Evolutionary conservation across 2,797 vertebrate genomes (phyloP).

Genomic region (Gymnopithys bicolor): DNA sequence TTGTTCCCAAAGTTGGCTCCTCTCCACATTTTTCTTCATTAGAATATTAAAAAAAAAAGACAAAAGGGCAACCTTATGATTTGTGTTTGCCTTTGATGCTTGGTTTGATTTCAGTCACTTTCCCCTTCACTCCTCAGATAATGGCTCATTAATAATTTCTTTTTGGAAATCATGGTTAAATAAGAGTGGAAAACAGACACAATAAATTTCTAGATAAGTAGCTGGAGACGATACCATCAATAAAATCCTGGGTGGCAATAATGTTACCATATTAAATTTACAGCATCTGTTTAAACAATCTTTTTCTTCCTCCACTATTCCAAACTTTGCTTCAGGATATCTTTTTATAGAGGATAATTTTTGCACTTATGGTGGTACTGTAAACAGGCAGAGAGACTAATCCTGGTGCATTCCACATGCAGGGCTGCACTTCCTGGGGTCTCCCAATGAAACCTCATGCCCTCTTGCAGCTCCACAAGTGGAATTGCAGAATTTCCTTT

Average conservation of each 20-base stretch:
- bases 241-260: constrained; percentile 71
- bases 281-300: constrained; percentile 71
- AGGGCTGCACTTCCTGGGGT: constrained; percentile 52
- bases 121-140: constrained; percentile 9
- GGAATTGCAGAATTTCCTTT: neutral
- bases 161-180: constrained; percentile 45
- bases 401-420: constrained; percentile 37
- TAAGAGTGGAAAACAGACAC: constrained; percentile 33
- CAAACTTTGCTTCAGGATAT: constrained; percentile 62
- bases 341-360: constrained; percentile 65
- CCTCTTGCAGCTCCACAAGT: neutral
- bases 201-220: constrained; percentile 65
- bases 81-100: neutral
- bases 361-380: constrained; percentile 57
- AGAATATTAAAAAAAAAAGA: neutral
- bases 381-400: constrained; percentile 62
- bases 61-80: neutral
- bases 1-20: neutral
- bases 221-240: constrained; percentile 60
- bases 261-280: constrained; percentile 68
- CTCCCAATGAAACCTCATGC: constrained; percentile 51
- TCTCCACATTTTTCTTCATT: neutral
- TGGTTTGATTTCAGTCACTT: constrained; percentile 16
- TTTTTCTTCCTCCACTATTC: constrained; percentile 43
- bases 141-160: constrained; percentile 55